These are phyloP conservation scores for Caenorhabditis latens DNA, from an alignment of 1,140 invertebrate species.

Conservation along the genomic window DNA sequence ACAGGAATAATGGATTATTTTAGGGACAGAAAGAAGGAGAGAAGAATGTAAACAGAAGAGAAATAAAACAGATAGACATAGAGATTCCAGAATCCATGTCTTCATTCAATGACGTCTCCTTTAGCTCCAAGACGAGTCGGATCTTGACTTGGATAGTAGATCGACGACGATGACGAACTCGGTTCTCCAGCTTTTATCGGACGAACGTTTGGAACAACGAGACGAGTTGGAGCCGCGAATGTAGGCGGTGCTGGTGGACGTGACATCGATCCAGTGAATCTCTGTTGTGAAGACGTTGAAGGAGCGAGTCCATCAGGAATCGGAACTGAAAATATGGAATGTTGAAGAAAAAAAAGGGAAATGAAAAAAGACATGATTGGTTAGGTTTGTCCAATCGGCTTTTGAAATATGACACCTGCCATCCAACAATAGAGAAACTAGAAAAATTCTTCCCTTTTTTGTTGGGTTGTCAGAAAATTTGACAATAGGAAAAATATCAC, in stretches of 20 bases:
- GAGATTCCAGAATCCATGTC: background rate
- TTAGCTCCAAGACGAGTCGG: conserved; percentile 76
- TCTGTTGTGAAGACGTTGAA: conserved; percentile 1
- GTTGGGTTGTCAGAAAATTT: background rate
- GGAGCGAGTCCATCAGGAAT: conserved; percentile 42
- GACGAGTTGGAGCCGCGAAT: conserved; percentile 35
- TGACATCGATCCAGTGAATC: conserved; percentile 32
- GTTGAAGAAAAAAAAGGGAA: conserved; percentile 21
- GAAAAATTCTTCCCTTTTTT: conserved; percentile 8
- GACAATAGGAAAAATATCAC: background rate
- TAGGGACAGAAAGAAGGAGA: background rate
- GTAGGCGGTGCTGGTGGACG: conserved; percentile 28
- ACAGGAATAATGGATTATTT: background rate
- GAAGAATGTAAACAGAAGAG: background rate
- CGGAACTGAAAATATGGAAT: conserved; percentile 1
- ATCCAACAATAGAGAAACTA: background rate
- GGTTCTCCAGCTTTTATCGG: conserved; percentile 54
- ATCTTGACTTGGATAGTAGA: conserved; percentile 77
- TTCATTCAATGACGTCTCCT: conserved; percentile 69
- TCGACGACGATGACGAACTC: conserved; percentile 34
- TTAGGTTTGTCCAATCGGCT: conserved; percentile 3
- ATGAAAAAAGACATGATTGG: background rate
- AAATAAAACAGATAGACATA: background rate
- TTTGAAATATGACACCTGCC: conserved; percentile 34
- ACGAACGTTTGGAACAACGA: conserved; percentile 67